Evolutionary conservation across 2,888 invertebrate genomes (phyloP).

Genomic region (Nomada lathburiana): DNA sequence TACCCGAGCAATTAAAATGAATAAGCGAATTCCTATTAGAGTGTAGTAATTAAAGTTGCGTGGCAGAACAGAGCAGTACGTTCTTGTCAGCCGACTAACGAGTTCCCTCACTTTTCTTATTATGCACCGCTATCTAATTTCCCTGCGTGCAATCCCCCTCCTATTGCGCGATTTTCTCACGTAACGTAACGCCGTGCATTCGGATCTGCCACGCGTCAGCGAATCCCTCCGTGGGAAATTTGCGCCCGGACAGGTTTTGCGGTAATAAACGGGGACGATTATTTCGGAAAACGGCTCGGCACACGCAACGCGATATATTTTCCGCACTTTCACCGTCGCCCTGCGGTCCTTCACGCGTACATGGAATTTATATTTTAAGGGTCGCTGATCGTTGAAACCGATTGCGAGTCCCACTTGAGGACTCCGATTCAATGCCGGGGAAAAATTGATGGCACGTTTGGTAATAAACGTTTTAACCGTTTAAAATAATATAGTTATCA

Average conservation of each 20-base stretch:
- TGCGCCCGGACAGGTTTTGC: conserved; percentile 20
- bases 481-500: too few relatives aligned
- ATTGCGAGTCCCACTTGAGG: too few relatives aligned
- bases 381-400: not conserved
- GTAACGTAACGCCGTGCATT: conserved; percentile 37
- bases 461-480: too few relatives aligned
- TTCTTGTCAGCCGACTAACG: conserved; percentile 46
- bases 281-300: conserved; percentile 8
- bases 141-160: conserved; percentile 33
- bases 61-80: conserved; percentile 12
- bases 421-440: too few relatives aligned
- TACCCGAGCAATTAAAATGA: conserved; percentile 34
- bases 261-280: conserved; percentile 51
- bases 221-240: conserved; percentile 46
- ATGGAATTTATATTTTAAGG: not conserved
- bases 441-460: too few relatives aligned
- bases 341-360: not conserved
- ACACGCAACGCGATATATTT: conserved; percentile 9
- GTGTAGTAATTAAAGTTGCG: conserved; percentile 44
- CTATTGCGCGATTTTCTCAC: conserved; percentile 30
- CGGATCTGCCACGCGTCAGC: conserved; percentile 32
- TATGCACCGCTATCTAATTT: conserved; percentile 48
- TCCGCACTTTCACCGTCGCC: not conserved
- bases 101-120: conserved; percentile 49
- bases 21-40: conserved; percentile 29